Evolutionary conservation across 1,140 invertebrate genomes (phyloP), one percentile per base, ranked within the genome.

Genomic region (Achatina immaculata): DNA sequence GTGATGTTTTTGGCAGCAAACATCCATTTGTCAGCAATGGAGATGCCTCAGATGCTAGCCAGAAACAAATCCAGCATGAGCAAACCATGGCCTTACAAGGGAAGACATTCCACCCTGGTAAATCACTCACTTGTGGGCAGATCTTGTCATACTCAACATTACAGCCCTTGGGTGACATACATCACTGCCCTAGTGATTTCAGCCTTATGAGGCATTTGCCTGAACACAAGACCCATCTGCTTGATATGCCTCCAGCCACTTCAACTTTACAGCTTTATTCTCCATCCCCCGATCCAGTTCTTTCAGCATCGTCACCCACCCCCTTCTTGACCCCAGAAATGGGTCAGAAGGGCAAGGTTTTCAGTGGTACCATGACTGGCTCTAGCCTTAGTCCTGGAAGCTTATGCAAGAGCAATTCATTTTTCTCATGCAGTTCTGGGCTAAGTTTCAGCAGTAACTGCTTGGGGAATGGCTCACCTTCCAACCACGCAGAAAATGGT

Each of bases 331-430:
- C 68, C 42, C 68, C 68, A 69, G 36, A 69, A 21, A 43, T 7
- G 21, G 38, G n/a, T 43, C 38, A 3, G 2, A 69, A 69, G 3
- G 68, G 68, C 6, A 69, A 28, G 16, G n/a, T 62, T 62, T 34
- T 6, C n/a, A 55, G 28, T 62, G 58, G 42, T n/a, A 66, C 2
- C 7, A 42, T 43, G 36, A 69, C 68, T 28, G 42, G 42, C 21
- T n/a, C 36, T 4, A 69, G 42, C 38, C 68, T 42, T n/a, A 69
- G 68, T 19, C 68, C 68, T 40, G 42, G 72, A 28, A 77, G 51
- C 28, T 62, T 77, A 40, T 77, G 74, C 55, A 77, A 65, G 28
- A 77, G 74, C 28, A 16, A 7, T 42, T 77, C 74, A 34, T 77
- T 62, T 36, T 65, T 21, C 42, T 77, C 74, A n/a, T 77, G 74